These are phyloP conservation scores for Emys orbicularis DNA, from an alignment of 2,797 vertebrate species.

Conservation along the genomic window DNA sequence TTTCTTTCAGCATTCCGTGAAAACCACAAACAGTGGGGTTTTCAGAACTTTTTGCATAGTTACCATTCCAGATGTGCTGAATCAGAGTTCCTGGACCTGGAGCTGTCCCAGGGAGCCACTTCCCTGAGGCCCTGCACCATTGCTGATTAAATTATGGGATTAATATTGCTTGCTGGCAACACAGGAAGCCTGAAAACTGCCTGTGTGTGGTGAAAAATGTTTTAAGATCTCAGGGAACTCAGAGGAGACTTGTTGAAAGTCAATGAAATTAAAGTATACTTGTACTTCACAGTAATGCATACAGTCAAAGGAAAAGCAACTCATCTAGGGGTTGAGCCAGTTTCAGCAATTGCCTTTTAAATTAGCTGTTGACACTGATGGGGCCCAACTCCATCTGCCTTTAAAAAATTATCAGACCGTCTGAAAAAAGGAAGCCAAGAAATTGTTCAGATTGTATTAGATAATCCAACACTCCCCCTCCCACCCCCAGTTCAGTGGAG, in stretches of 20 bases:
- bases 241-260: neutral
- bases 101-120: neutral
- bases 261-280: neutral
- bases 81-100: neutral
- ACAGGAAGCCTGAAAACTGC: neutral
- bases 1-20: neutral
- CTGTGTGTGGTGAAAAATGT: neutral
- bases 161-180: neutral
- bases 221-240: neutral
- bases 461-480: neutral
- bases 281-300: neutral
- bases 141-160: neutral
- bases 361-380: neutral
- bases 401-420: neutral
- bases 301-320: neutral
- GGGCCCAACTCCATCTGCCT: neutral
- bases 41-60: neutral
- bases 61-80: neutral
- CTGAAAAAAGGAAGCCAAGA: neutral
- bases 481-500: neutral
- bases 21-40: neutral
- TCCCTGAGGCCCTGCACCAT: neutral
- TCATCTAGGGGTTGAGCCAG: neutral
- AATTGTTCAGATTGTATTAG: neutral
- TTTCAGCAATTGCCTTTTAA: neutral